Conservation (phyloP, 2,113 vertebrate species). For the Heliornis fulica region DNA sequence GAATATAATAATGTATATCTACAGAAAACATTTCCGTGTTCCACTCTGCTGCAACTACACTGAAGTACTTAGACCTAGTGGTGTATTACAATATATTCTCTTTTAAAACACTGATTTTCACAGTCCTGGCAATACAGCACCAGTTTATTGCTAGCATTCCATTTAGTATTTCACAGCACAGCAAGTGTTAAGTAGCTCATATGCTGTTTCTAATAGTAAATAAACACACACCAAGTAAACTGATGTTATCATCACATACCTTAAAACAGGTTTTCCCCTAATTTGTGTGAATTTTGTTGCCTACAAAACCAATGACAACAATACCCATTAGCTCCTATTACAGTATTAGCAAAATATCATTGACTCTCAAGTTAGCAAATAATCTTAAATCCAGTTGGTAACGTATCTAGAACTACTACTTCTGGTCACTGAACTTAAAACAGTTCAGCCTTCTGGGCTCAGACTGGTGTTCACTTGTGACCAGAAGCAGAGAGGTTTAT, state of each 20-base stretch:
- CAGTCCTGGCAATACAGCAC: constrained; percentile 3
- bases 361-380: neutral
- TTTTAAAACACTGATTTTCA: constrained; percentile 17
- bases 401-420: neutral
- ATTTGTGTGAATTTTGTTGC: constrained; percentile 29
- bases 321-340: neutral
- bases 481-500: neutral
- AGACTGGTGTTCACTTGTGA: neutral
- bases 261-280: constrained; percentile 50
- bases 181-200: neutral
- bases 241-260: constrained; percentile 30
- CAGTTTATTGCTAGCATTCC: constrained; percentile 41
- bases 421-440: neutral
- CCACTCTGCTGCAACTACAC: neutral
- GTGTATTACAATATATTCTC: neutral
- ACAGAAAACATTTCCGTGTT: neutral
- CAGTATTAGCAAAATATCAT: neutral
- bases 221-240: constrained; percentile 52
- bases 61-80: neutral
- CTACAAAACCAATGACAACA: constrained; percentile 4
- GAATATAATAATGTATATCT: neutral
- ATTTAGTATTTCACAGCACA: constrained; percentile 19
- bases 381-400: neutral
- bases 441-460: neutral
- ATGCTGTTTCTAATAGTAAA: constrained; percentile 1